Evolutionary conservation across 2,113 vertebrate genomes (phyloP).

Genomic region (Trematocara nigrifrons): DNA sequence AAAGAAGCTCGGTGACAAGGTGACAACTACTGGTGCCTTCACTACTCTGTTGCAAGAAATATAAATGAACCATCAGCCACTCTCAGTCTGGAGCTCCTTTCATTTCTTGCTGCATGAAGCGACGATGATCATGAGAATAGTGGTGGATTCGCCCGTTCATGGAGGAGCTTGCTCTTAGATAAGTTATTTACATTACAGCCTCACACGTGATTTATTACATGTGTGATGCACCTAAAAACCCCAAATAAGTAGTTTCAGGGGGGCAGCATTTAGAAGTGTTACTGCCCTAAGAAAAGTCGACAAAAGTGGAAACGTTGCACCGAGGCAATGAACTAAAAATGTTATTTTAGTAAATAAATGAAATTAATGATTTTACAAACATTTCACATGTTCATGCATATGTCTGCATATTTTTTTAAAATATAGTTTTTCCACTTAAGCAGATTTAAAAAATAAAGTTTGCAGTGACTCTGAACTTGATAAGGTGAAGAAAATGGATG

Average conservation of each 20-base stretch:
- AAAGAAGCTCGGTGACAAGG: not conserved
- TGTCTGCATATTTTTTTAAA: not conserved
- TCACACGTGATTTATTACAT: not conserved
- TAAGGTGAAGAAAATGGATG: not conserved
- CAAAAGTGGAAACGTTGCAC: not conserved
- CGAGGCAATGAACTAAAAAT: not conserved
- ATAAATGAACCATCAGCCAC: not conserved
- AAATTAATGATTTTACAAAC: not conserved
- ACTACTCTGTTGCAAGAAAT: not conserved
- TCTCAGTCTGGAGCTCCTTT: not conserved
- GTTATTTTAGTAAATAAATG: not conserved
- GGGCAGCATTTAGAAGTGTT: not conserved
- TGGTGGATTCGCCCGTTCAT: not conserved
- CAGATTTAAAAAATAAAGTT: not conserved
- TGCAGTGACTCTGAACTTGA: not conserved
- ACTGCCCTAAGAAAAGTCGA: not conserved
- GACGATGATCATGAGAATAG: not conserved
- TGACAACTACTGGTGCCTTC: not conserved
- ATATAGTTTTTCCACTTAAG: not conserved
- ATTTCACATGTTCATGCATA: not conserved
- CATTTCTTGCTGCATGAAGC: not conserved
- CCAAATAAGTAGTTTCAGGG: rapidly evolving
- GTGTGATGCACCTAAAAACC: not conserved
- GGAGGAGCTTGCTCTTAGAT: not conserved
- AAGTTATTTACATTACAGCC: not conserved